A percentile compares a stretch with the other conserved stretches of the same genome.
These are phyloP conservation scores for Chrysolophus pictus DNA, from an alignment of 2,797 vertebrate genomes.

Conservation along the genomic window DNA sequence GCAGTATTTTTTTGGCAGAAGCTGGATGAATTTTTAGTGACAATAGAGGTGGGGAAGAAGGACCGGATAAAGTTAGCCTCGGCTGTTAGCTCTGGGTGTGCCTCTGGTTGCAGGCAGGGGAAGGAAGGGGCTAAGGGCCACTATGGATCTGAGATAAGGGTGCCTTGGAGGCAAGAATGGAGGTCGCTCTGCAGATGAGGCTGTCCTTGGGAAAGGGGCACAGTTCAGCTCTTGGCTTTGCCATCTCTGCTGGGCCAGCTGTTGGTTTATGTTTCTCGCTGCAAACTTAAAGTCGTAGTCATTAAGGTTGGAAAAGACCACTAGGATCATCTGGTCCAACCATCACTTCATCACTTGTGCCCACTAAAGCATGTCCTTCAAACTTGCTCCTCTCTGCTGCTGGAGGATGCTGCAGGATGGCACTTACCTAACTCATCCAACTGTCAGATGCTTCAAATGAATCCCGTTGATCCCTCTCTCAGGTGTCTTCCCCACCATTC, in stretches of 20 bases:
- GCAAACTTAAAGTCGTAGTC: too few species aligned
- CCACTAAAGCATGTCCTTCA: too few species aligned
- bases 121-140: slow-evolving; percentile 9
- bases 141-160: accelerated
- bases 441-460: not conserved
- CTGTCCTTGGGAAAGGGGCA: not conserved
- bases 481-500: not conserved
- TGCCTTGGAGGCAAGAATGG: not conserved
- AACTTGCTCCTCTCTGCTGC: not conserved
- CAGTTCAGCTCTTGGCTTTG: not conserved
- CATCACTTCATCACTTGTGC: too few species aligned
- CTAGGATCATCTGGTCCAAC: too few species aligned
- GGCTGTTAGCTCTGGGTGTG: slow-evolving; percentile 54
- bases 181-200: not conserved
- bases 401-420: not conserved
- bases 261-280: not conserved
- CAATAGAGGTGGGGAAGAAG: slow-evolving; percentile 17
- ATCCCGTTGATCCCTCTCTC: not conserved
- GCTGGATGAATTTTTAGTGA: not conserved
- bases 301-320: too few species aligned
- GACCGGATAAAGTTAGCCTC: slow-evolving; percentile 26
- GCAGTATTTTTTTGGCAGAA: not conserved
- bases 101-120: not conserved
- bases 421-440: not conserved
- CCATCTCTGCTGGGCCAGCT: not conserved